Percentiles rank a stretch among this genome's conserved stretches.
These are phyloP conservation scores for Vipera ursinii DNA, from an alignment of 2,797 vertebrate genomes.

Conservation along the genomic window DNA sequence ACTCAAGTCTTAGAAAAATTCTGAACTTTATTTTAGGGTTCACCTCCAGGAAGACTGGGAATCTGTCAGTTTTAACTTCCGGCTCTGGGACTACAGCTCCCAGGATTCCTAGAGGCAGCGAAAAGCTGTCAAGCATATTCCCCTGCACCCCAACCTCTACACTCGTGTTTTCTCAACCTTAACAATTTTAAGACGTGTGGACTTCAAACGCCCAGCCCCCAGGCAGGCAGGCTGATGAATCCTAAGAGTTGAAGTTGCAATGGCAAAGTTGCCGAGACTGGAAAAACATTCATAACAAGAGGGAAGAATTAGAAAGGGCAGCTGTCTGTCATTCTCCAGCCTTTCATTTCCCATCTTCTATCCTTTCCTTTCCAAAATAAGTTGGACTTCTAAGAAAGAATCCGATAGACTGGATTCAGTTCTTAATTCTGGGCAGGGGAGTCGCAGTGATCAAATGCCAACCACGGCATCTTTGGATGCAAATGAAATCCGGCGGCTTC, in stretches of 20 bases:
- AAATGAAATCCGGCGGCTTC: not conserved
- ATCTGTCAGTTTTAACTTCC: not conserved
- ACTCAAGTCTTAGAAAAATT: not conserved
- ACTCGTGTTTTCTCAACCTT: too few species aligned
- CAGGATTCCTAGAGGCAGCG: not conserved
- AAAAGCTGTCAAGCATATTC: not conserved
- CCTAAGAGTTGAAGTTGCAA: too few species aligned
- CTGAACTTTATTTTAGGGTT: not conserved
- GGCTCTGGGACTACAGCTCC: not conserved
- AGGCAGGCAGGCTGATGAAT: too few species aligned
- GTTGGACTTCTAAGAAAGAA: not conserved
- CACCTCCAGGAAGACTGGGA: not conserved
- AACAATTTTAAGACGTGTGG: too few species aligned
- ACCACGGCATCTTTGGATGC: not conserved
- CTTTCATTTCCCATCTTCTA: not conserved
- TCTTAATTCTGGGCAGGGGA: not conserved
- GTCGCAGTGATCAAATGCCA: not conserved
- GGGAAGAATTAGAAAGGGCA: not conserved
- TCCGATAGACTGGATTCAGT: not conserved
- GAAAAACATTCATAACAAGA: not conserved
- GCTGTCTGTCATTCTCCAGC: too few species aligned
- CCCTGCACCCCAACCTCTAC: too few species aligned
- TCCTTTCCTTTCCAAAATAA: not conserved
- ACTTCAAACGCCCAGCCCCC: too few species aligned
- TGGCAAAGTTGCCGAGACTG: not conserved